phyloP scores from a whole-genome alignment of 2,113 vertebrate genomes.

The Antidorcas marsupialis region DNA sequence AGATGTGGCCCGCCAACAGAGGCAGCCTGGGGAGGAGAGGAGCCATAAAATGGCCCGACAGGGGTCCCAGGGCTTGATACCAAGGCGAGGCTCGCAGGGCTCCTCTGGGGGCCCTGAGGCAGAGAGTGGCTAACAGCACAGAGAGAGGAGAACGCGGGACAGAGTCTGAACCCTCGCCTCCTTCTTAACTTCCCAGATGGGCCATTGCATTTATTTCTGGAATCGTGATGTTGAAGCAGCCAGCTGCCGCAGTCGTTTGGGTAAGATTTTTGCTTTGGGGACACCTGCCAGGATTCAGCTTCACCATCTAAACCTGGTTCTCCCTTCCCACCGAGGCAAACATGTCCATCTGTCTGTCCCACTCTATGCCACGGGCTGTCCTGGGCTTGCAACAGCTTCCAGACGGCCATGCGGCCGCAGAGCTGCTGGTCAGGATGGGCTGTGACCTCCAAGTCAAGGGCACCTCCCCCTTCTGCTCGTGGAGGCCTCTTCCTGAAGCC shows the following conservation, averaged over 20 bases:
- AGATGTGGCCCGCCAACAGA: conserved; percentile 67
- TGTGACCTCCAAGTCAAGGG: fast-evolving
- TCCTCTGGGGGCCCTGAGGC: conserved; percentile 50
- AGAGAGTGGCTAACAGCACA: conserved; percentile 55
- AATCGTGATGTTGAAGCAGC: neutral
- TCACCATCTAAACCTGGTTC: neutral
- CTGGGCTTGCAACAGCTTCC: neutral
- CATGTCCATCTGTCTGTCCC: fast-evolving
- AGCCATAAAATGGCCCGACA: conserved; percentile 61
- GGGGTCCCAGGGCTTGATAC: conserved; percentile 67
- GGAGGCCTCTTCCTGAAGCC: neutral
- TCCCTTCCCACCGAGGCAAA: neutral
- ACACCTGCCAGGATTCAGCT: neutral
- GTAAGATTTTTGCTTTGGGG: neutral
- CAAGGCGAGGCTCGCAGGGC: conserved; percentile 60
- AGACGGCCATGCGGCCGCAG: fast-evolving
- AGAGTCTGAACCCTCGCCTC: conserved; percentile 33
- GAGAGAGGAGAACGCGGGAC: conserved; percentile 53
- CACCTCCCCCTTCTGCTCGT: fast-evolving
- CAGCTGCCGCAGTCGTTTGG: neutral
- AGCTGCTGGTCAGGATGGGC: neutral
- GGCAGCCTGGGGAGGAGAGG: conserved; percentile 50
- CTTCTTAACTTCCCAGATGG: conserved; percentile 27
- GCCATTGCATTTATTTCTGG: conserved; percentile 49
- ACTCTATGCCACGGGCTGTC: fast-evolving